phyloP scores from a whole-genome alignment of 2,113 vertebrate species.

The Perca fluviatilis region DNA sequence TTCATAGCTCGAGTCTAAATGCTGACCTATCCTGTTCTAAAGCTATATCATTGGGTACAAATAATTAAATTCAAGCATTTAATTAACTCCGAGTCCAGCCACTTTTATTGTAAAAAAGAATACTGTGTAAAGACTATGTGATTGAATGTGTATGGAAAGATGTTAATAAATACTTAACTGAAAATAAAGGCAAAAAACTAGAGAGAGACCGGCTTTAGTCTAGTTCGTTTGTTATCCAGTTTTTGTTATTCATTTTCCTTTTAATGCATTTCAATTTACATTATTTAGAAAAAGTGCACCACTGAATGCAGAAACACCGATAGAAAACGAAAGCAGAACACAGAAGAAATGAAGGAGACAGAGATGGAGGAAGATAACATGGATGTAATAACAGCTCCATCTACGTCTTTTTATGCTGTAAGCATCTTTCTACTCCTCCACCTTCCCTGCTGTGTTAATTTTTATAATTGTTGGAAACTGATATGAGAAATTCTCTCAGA shows the following conservation, averaged over 20 bases:
- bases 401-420: constrained; percentile 75
- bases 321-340: constrained; percentile 30
- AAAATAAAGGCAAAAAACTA: not conserved
- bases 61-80: not conserved
- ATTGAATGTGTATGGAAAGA: too few relatives aligned
- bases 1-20: not conserved
- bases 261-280: not conserved
- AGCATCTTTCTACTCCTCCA: constrained; percentile 15
- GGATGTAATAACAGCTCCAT: constrained; percentile 18
- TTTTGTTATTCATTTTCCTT: not conserved
- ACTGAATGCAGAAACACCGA: not conserved
- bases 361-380: not conserved
- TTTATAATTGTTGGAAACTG: constrained; percentile 29
- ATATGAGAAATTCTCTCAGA: constrained; percentile 63
- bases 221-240: not conserved
- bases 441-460: not conserved
- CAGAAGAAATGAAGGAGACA: constrained; percentile 5
- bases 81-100: too few relatives aligned
- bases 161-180: too few relatives aligned
- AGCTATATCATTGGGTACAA: not conserved
- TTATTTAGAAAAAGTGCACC: constrained; percentile 31
- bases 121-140: too few relatives aligned
- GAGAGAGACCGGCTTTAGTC: not conserved
- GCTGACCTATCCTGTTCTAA: not conserved
- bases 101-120: too few relatives aligned